Conservation (phyloP, 1,140 invertebrate species). For the Goniozus legneri region DNA sequence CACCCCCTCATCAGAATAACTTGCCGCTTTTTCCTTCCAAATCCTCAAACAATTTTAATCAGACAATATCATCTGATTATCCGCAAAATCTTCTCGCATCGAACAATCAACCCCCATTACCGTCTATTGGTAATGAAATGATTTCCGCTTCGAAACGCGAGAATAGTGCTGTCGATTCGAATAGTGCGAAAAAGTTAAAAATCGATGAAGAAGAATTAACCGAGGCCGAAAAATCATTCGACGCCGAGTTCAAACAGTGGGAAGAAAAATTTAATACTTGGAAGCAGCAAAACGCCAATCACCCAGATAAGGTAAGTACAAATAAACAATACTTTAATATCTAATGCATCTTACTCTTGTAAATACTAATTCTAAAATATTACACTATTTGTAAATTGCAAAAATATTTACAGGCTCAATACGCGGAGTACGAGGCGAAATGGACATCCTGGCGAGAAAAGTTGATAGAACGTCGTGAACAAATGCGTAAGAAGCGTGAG, state of each 20-base stretch:
- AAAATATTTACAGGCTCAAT: conserved; percentile 60
- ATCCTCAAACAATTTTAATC: conserved; percentile 11
- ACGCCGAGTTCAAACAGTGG: conserved; percentile 79
- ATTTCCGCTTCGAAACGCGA: conserved; percentile 18
- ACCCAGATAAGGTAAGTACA: conserved; percentile 71
- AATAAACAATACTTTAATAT: too few relatives aligned
- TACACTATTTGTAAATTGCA: conserved; percentile 6
- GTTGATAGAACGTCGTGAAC: conserved; percentile 71
- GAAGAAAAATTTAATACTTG: conserved; percentile 81
- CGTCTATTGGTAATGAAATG: conserved; percentile 29
- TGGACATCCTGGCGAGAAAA: conserved; percentile 77
- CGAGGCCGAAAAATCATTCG: conserved; percentile 75
- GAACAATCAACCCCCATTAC: conserved; percentile 54
- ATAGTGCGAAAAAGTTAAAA: conserved; percentile 46
- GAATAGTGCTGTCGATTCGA: conserved; percentile 26
- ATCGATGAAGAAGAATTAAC: conserved; percentile 54
- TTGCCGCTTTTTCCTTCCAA: conserved; percentile 42
- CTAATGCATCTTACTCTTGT: too few relatives aligned
- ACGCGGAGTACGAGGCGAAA: conserved; percentile 77
- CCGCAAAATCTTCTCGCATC: conserved; percentile 48
- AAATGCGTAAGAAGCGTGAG: conserved; percentile 70
- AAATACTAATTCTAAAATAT: too few relatives aligned
- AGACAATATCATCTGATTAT: conserved; percentile 26
- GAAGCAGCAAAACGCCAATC: conserved; percentile 79
- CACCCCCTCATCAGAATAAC: conserved; percentile 48